These are phyloP conservation scores for Mechanitis mazaeus DNA, from an alignment of 2,888 invertebrate genomes.

Conservation along the genomic window DNA sequence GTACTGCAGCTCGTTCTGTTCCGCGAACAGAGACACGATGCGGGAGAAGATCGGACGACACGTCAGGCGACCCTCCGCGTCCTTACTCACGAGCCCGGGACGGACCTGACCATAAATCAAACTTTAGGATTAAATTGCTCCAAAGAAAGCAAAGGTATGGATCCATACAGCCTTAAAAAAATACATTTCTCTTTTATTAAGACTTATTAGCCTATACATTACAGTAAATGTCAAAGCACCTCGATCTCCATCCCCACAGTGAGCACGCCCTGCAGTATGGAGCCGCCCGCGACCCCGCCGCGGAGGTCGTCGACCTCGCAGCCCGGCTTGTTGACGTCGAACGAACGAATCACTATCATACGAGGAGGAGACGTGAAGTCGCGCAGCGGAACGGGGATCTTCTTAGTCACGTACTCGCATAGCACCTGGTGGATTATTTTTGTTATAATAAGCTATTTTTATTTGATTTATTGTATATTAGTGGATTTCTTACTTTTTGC, in stretches of 20 bases:
- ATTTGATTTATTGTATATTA: too few species aligned
- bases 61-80: conserved; percentile 94
- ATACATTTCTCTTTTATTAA: too few species aligned
- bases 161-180: too few species aligned
- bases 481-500: too few species aligned
- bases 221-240: conserved; percentile 61
- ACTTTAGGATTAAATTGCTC: too few species aligned
- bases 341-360: conserved; percentile 96
- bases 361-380: conserved; percentile 97
- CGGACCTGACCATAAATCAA: conserved; percentile 73
- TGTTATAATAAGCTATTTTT: not conserved
- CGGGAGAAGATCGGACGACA: conserved; percentile 98
- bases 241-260: conserved; percentile 99
- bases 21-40: conserved; percentile 97
- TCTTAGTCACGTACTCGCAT: conserved; percentile 98
- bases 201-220: too few species aligned
- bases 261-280: conserved; percentile 95
- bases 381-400: conserved; percentile 96
- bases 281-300: conserved; percentile 99
- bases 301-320: conserved; percentile 98
- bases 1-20: conserved; percentile 98
- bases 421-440: conserved; percentile 74
- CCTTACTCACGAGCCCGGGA: conserved; percentile 98
- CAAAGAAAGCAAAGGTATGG: too few species aligned
- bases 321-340: conserved; percentile 99